Conservation (phyloP, 2,888 invertebrate species). For the Reticulitermes lucifugus region DNA sequence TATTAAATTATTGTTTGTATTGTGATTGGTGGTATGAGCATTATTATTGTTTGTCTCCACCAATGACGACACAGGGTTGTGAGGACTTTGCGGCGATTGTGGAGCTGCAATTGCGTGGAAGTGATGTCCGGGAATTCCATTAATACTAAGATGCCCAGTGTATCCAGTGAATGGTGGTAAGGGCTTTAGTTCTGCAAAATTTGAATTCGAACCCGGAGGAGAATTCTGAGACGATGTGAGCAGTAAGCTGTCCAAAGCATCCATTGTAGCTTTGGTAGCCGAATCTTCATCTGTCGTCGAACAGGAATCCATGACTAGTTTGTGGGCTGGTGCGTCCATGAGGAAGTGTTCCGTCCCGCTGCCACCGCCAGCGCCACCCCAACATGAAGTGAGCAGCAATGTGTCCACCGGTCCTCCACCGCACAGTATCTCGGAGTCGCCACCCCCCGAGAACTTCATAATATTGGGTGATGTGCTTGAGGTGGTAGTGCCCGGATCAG, state of each 20-base stretch:
- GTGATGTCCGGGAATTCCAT: conserved; percentile 89
- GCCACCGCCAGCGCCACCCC: conserved; percentile 69
- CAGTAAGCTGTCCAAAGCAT: conserved; percentile 78
- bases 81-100: conserved; percentile 59
- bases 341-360: conserved; percentile 62
- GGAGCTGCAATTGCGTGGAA: conserved; percentile 82
- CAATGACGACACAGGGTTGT: conserved; percentile 57
- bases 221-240: conserved; percentile 63
- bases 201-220: conserved; percentile 64
- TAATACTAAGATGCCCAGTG: conserved; percentile 87
- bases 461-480: conserved; percentile 45
- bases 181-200: conserved; percentile 85
- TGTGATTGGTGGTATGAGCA: conserved; percentile 53
- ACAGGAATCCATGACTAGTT: conserved; percentile 56
- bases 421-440: conserved; percentile 57
- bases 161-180: conserved; percentile 89
- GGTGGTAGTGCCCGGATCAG: conserved; percentile 32
- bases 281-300: conserved; percentile 54
- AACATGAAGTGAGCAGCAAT: conserved; percentile 78
- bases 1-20: conserved; percentile 68
- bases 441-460: conserved; percentile 58
- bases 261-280: conserved; percentile 66
- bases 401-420: conserved; percentile 69
- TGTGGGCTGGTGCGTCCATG: conserved; percentile 57
- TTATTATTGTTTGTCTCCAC: conserved; percentile 58